Base-by-base conservation (phyloP, 2,113 vertebrate species). In the Hylia prasina region DNA sequence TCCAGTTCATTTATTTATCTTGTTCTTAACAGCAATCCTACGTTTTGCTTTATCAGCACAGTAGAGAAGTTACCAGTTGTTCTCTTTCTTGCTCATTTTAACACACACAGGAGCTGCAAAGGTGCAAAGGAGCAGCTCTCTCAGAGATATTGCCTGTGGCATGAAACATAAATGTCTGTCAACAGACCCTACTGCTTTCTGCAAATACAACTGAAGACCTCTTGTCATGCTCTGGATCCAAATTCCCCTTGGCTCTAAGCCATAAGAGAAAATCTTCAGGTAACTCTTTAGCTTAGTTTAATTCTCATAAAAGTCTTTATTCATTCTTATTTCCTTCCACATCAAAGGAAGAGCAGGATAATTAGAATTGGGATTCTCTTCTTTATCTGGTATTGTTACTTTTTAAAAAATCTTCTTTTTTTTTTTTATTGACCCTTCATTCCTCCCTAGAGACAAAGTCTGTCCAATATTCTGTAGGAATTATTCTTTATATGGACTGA, bases 21-120 rank as follows among this genome's bases (percentile, higher is more conserved):
- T 60, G 47, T 51, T 94, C 91, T 84, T 95, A 90, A 76, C 31
- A 84, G 37, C 17, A 76, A 16, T 57, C 40, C 12, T 76, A 18
- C 13, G 24, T 91, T 96, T 90, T 95, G 78, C 96, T 96, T 94
- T 58, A 64, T 88, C 94, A 97, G 91, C 90, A 94, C 39, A 88
- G 37, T 18, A 54, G 58, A 82, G 78, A 92, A 82, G 31, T 78
- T 89, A 81, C 15, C 44, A 70, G 54, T 80, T 88, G 76, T 56
- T 94, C 79, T 11, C 6, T 61, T 83, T 75, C 60, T 96, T 64
- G 76, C 44, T 82, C 28, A 53, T 72, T 93, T 95, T 91, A 73
- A 88, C 76, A 83, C 39, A 73, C 2, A 86, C 3, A 8, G 65
- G 94, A 93, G 42, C 23, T 86, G 68, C 60, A 93, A 63, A 80